These are phyloP conservation scores for Mellilla xanthometata DNA, from an alignment of 2,888 invertebrate genomes.

Conservation along the genomic window DNA sequence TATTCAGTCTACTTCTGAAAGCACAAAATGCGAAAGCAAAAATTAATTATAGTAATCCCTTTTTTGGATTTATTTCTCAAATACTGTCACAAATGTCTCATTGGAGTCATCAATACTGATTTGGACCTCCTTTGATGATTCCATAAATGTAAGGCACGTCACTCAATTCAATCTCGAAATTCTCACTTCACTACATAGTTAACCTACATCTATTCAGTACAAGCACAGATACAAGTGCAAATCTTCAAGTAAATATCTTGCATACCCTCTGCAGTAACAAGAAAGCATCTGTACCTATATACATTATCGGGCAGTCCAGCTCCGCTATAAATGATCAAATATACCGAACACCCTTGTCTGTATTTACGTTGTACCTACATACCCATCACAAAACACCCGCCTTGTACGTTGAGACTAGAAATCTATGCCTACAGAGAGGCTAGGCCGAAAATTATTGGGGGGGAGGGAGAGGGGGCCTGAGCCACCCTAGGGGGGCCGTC, in stretches of 20 bases:
- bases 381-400: slow-evolving; percentile 60
- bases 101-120: no score
- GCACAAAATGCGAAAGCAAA: no score
- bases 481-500: slow-evolving; percentile 43
- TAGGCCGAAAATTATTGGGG: slow-evolving; percentile 72
- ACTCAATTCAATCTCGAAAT: no score
- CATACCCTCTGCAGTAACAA: slow-evolving; percentile 20
- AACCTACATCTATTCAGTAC: no score
- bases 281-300: slow-evolving; percentile 24
- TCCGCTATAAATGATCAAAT: slow-evolving; percentile 49
- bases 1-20: no score
- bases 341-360: slow-evolving; percentile 47
- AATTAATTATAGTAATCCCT: no score
- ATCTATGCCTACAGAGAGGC: slow-evolving; percentile 71
- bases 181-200: no score
- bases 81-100: no score
- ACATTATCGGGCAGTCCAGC: slow-evolving; percentile 22
- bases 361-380: slow-evolving; percentile 55
- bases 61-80: no score
- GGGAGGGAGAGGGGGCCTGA: slow-evolving; percentile 28
- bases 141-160: no score
- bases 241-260: slow-evolving; percentile 3
- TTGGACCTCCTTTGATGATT: no score
- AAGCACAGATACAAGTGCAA: neutral
- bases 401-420: slow-evolving; percentile 69